phyloP scores from a whole-genome alignment of 2,888 invertebrate genomes.

The Allygus modestus region DNA sequence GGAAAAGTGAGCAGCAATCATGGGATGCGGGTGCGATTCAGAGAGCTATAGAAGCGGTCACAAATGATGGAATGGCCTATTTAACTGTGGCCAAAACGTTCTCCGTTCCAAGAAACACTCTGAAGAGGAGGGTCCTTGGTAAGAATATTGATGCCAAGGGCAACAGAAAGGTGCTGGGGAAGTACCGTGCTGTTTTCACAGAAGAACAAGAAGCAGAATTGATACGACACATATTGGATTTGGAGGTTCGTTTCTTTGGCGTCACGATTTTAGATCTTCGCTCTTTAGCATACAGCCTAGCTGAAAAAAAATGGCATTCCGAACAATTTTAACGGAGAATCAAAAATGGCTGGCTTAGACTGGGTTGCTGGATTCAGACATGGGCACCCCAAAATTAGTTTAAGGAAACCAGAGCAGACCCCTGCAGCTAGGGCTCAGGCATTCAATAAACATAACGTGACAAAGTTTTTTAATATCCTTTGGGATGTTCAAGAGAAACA shows the following conservation, averaged over 20 bases:
- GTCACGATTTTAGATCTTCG: slow-evolving; percentile 25
- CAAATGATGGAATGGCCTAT: slow-evolving; percentile 31
- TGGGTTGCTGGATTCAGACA: slow-evolving; percentile 49
- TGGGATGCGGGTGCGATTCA: slow-evolving; percentile 36
- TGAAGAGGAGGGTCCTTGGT: slow-evolving; percentile 33
- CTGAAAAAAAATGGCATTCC: slow-evolving; percentile 38
- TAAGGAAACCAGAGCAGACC: slow-evolving; percentile 61
- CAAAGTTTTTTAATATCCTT: slow-evolving; percentile 64
- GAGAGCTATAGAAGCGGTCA: slow-evolving; percentile 40
- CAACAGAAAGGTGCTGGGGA: slow-evolving; percentile 48
- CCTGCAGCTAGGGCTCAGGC: slow-evolving; percentile 62
- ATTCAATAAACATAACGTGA: slow-evolving; percentile 64
- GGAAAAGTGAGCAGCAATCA: slow-evolving; percentile 33
- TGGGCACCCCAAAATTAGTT: slow-evolving; percentile 19
- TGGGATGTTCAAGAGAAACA: slow-evolving; percentile 66
- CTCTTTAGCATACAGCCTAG: slow-evolving; percentile 23
- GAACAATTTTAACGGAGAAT: slow-evolving; percentile 39
- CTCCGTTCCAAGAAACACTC: slow-evolving; percentile 28
- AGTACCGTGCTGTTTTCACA: slow-evolving; percentile 46
- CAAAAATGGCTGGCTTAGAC: slow-evolving; percentile 19
- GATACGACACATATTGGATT: slow-evolving; percentile 25
- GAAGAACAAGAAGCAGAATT: slow-evolving; percentile 51
- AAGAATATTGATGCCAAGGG: slow-evolving; percentile 43
- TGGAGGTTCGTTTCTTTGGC: slow-evolving; percentile 50
- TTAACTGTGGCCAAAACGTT: slow-evolving; percentile 35